Percentiles rank a stretch among this genome's conserved stretches.
Conservation (phyloP, 2,113 vertebrate genomes). For the Campylomormyrus numenius region DNA sequence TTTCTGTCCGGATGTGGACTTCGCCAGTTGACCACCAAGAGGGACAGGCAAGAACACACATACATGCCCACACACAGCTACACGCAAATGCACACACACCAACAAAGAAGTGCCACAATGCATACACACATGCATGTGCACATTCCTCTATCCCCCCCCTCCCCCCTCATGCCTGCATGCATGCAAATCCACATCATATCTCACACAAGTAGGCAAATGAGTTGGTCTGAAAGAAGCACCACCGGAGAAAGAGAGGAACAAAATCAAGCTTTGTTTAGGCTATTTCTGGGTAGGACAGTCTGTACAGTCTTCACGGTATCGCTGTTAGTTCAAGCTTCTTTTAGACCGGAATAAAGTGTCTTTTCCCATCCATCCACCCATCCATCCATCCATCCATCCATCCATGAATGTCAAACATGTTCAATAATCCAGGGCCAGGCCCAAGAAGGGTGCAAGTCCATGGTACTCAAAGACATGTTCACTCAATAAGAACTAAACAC, state of each 20-base stretch:
- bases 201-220: background rate
- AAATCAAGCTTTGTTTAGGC: background rate
- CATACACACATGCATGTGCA: background rate
- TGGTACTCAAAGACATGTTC: background rate
- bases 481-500: background rate
- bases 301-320: background rate
- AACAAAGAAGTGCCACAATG: background rate
- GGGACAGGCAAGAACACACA: background rate
- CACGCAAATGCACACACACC: background rate
- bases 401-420: background rate
- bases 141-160: background rate
- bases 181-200: background rate
- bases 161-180: background rate
- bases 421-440: background rate
- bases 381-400: background rate
- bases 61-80: background rate
- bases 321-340: background rate
- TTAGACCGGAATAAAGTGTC: background rate
- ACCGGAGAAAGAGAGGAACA: background rate
- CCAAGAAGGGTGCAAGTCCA: background rate
- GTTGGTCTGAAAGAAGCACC: background rate
- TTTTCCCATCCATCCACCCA: background rate
- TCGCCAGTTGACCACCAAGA: background rate
- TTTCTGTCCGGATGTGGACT: no score
- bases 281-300: background rate